A percentile compares a stretch with the other conserved stretches of the same genome.
Evolutionary conservation across 2,888 invertebrate species (phyloP).

Genomic region (Brachypalpus laphriformis): DNA sequence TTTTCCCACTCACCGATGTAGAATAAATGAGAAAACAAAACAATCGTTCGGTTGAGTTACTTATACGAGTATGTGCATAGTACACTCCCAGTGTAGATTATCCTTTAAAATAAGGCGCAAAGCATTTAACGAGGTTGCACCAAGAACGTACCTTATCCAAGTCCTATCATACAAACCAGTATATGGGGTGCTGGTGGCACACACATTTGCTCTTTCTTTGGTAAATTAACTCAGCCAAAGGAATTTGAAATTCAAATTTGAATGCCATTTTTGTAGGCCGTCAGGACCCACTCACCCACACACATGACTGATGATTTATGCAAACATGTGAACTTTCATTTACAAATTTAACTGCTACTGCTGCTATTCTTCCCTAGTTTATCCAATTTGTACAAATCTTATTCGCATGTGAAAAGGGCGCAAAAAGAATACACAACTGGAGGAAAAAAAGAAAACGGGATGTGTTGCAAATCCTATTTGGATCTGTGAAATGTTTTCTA

Average conservation of each 20-base stretch:
- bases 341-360: constrained; percentile 45
- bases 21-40: constrained; percentile 38
- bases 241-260: constrained; percentile 70
- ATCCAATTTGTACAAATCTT: constrained; percentile 69
- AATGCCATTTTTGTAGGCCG: constrained; percentile 55
- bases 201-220: constrained; percentile 54
- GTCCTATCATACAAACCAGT: neutral
- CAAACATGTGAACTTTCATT: constrained; percentile 68
- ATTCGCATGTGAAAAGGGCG: neutral
- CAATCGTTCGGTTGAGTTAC: neutral
- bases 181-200: neutral
- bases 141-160: constrained; percentile 4
- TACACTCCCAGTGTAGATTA: constrained; percentile 24
- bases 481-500: constrained; percentile 64
- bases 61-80: neutral
- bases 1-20: constrained; percentile 7
- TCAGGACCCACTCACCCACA: neutral
- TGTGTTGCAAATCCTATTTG: constrained; percentile 72
- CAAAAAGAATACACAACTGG: neutral
- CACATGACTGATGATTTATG: constrained; percentile 61
- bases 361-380: constrained; percentile 46
- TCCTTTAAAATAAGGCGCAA: constrained; percentile 53
- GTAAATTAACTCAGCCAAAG: constrained; percentile 62
- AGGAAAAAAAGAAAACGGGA: constrained; percentile 39
- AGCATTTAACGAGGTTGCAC: constrained; percentile 41